Conservation (phyloP, 2,113 vertebrate species). For the Actinemys pallida region DNA sequence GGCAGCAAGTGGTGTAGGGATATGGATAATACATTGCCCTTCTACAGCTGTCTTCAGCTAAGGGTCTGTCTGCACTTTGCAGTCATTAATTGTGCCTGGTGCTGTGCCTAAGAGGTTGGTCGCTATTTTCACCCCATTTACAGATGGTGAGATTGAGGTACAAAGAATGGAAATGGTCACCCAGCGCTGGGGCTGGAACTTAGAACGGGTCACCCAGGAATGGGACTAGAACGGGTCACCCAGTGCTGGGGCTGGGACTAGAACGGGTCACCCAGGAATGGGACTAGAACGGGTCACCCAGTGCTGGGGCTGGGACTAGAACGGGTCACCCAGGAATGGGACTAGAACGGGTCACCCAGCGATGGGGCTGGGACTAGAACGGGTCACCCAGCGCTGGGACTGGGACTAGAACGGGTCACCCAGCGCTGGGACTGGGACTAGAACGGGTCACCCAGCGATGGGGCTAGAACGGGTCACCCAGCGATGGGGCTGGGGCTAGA, state of each 20-base stretch:
- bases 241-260: too few species aligned
- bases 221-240: not conserved
- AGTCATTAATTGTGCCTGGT: rapidly evolving
- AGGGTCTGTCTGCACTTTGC: not conserved
- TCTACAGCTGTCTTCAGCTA: not conserved
- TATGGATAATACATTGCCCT: not conserved
- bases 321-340: rapidly evolving
- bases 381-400: rapidly evolving
- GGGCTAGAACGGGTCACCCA: rapidly evolving
- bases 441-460: rapidly evolving
- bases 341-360: rapidly evolving
- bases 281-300: rapidly evolving
- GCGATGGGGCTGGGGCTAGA: not conserved
- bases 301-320: not conserved
- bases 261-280: rapidly evolving
- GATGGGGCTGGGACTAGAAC: not conserved
- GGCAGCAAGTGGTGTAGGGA: not conserved
- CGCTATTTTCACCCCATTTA: not conserved
- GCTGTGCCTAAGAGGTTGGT: rapidly evolving
- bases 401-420: not conserved
- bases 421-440: not conserved
- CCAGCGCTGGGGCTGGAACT: too few species aligned
- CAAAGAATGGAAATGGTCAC: not conserved
- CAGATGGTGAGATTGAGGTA: rapidly evolving
- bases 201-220: rapidly evolving